Evolutionary conservation across 2,113 vertebrate species (phyloP), one percentile per base, ranked within the genome.

Genomic region (Proteles cristata): DNA sequence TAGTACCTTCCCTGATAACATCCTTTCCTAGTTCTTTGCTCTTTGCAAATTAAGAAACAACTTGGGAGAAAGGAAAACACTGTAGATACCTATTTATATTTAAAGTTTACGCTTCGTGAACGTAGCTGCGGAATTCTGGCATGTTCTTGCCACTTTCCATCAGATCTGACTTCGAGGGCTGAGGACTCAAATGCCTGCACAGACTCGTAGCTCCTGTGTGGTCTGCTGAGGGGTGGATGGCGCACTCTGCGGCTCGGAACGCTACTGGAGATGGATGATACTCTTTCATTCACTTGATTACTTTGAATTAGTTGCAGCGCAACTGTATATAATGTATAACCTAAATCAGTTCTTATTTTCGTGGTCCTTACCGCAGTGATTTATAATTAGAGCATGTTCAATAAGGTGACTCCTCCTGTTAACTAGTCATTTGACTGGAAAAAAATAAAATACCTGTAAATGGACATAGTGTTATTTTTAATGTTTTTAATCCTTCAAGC

Each of bases 271-370:
- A 98, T 98, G 98, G 99, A 98, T 97, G 99, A 98, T 98, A 98
- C 98, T 99, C 94, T 96, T 98, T 98, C 98, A 96, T 98, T 98
- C 98, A 98, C 96, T 99, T 97, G 23, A 98, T 98, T 98, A 98
- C 98, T 98, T 99, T 98, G 96, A 97, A 99, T 99, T 99, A 98
- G 99, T 99, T 99, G 99, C 99, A 99, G 99, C 99, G 99, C 99
- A 99, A 99, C 99, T 99, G 99, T 99, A 99, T 99, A 99, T 99
- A 98, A 98, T 99, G 98, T 99, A 99, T 98, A 99, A 99, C 99
- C 98, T 97, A 99, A 98, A 98, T 98, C 97, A 98, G 98, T 96
- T 98, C 98, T 98, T 99, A 98, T 99, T 99, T 99, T 99, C 99
- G 98, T 98, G 98, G 98, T 99, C 98, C 98, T 98, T 98, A 95